Base-by-base conservation (phyloP, 2,797 vertebrate species). In the Jordanella pulchra region DNA sequence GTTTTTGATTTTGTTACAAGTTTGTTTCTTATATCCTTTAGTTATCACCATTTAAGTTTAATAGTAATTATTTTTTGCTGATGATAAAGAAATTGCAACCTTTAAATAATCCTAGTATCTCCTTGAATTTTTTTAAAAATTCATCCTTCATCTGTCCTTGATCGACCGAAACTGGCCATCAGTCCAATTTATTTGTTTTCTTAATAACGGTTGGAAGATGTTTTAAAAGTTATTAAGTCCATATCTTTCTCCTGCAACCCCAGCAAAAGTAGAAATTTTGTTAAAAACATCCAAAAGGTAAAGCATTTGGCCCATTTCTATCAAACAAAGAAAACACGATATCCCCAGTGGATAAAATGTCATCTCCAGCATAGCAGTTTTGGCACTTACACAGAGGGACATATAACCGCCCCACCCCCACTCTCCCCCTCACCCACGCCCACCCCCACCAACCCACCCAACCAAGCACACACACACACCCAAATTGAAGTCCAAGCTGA, bases 351-450 rank as follows among this genome's bases (percentile, higher is more conserved):
- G 88, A 83, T 55, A 71, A 55, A 67, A 69, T 75, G 80, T 86
- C 84, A 86, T 85, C 79, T 61, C n/a, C 32, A 76, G 79, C 73
- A 72, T 75, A 79, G 72, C 15, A 23, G 72, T 17, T 80, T 84
- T 86, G 80, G 86, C 76, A 70, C 76, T 93, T 90, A 93, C 92
- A 86, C 72, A 82, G 87, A 89, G 70, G 89, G 91, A 93, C 92
- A 90, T 81, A 86, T 84, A 76, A 84, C 86, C 84, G 87, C 87
- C 84, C 65, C 23, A 21, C n/a, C n/a, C n/a, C n/a, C n/a, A n/a
- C n/a, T n/a, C n/a, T n/a, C 47, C 17, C 47, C 1, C 2, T 1
- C 47, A 48, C 47, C 17, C 47, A 48, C 47, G 18, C 47, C 4
- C 48, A 17, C n/a, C n/a, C n/a, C n/a, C n/a, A 84, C 86, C 84